Evolutionary conservation across 1,140 invertebrate genomes (phyloP).

Genomic region (Saccostrea echinata): DNA sequence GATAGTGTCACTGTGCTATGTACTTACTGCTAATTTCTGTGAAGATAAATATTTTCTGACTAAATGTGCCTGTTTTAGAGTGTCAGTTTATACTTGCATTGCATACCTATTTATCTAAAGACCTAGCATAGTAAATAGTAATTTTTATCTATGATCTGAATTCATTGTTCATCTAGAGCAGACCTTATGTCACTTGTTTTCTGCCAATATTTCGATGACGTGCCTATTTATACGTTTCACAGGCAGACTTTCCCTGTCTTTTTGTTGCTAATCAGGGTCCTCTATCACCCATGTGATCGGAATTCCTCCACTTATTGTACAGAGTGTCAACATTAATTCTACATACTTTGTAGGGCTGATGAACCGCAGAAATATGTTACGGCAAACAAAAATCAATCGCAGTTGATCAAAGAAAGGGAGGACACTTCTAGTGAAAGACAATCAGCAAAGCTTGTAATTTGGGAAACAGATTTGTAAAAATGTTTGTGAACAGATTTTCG

Average conservation of each 20-base stretch:
- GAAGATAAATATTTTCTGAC: background rate
- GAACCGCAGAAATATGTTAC: background rate
- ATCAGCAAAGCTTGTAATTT: background rate
- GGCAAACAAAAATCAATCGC: background rate
- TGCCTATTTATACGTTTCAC: too few relatives aligned
- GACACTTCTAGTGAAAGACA: background rate
- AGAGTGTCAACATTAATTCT: background rate
- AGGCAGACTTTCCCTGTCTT: too few relatives aligned
- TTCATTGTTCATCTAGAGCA: too few relatives aligned
- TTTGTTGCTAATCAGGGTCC: too few relatives aligned
- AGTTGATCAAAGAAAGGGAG: background rate
- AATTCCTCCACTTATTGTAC: background rate
- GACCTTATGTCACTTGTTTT: too few relatives aligned
- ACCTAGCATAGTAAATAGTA: too few relatives aligned
- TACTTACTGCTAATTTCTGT: background rate
- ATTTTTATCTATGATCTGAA: too few relatives aligned
- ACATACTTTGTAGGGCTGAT: background rate
- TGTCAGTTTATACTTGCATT: too few relatives aligned
- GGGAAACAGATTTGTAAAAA: background rate
- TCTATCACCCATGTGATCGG: too few relatives aligned
- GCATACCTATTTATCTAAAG: too few relatives aligned
- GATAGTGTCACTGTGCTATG: background rate
- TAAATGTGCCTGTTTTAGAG: background rate
- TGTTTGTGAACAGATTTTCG: background rate
- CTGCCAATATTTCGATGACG: too few relatives aligned